Percentiles rank a stretch among this genome's conserved stretches.
These are phyloP conservation scores for Itoplectis maculator DNA, from an alignment of 2,888 invertebrate species.

Conservation along the genomic window DNA sequence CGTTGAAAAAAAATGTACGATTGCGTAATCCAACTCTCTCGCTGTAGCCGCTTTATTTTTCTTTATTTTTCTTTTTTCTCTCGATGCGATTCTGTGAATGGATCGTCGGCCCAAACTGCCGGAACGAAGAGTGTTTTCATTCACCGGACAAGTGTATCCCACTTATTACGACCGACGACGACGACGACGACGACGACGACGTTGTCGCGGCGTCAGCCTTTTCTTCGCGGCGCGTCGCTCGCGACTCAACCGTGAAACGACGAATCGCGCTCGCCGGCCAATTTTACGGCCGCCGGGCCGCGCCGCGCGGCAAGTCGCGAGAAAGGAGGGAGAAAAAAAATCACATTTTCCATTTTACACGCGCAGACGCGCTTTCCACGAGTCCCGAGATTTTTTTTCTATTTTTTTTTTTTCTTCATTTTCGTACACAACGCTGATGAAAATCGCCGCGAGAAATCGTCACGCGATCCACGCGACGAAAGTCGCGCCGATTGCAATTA, in stretches of 20 bases:
- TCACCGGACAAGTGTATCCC: not conserved
- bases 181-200: slow-evolving; percentile 14
- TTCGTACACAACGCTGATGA: too few relatives aligned
- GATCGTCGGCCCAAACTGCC: slow-evolving; percentile 34
- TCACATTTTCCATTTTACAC: slow-evolving; percentile 54
- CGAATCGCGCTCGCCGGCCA: slow-evolving; percentile 33
- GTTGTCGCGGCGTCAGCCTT: not conserved
- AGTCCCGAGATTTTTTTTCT: too few relatives aligned
- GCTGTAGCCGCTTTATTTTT: too few relatives aligned
- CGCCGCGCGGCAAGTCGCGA: not conserved
- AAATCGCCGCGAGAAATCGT: slow-evolving; percentile 28
- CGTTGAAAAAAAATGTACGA: too few relatives aligned
- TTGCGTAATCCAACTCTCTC: not conserved
- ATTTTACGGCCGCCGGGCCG: slow-evolving; percentile 65
- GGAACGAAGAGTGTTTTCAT: slow-evolving; percentile 45
- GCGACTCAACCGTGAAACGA: slow-evolving; percentile 58
- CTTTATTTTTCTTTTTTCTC: not conserved
- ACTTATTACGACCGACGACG: slow-evolving; percentile 37
- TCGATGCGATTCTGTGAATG: slow-evolving; percentile 13
- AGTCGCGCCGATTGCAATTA: slow-evolving; percentile 53
- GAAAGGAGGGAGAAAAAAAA: slow-evolving; percentile 25
- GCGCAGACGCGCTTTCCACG: slow-evolving; percentile 51
- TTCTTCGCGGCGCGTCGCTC: not conserved
- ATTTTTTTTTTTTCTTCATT: too few relatives aligned
- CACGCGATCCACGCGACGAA: slow-evolving; percentile 56